Evolutionary conservation across 2,113 vertebrate species (phyloP).

Genomic region (Leuciscus idus): DNA sequence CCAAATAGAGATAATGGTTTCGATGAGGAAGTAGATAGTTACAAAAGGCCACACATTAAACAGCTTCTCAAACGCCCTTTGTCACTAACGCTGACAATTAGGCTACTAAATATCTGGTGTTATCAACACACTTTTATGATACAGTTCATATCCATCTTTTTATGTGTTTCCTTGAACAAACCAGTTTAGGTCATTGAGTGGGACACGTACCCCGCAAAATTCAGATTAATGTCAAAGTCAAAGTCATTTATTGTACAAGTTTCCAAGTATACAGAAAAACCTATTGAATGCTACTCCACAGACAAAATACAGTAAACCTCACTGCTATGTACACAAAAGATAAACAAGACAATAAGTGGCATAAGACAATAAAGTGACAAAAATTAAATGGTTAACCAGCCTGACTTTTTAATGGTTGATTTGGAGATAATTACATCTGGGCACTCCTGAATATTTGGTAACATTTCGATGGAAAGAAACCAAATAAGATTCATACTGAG

Average conservation of each 20-base stretch:
- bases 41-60: conserved; percentile 11
- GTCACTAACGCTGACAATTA: background rate
- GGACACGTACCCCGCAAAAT: background rate
- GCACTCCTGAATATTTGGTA: background rate
- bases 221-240: background rate
- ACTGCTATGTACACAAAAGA: no score
- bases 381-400: background rate
- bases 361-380: no score
- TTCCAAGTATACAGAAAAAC: no score
- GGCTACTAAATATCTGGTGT: background rate
- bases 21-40: conserved; percentile 19
- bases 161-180: background rate
- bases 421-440: background rate
- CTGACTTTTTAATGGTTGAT: background rate
- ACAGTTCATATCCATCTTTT: background rate
- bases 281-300: no score
- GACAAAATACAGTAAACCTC: no score
- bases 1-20: conserved; percentile 4
- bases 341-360: no score
- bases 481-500: background rate
- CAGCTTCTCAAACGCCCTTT: background rate
- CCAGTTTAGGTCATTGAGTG: background rate
- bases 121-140: background rate
- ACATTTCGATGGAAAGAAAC: background rate
- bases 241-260: no score